Percentiles rank a stretch among this genome's conserved stretches.
Conservation (phyloP, 2,113 vertebrate species). For the Nibea coibor region DNA sequence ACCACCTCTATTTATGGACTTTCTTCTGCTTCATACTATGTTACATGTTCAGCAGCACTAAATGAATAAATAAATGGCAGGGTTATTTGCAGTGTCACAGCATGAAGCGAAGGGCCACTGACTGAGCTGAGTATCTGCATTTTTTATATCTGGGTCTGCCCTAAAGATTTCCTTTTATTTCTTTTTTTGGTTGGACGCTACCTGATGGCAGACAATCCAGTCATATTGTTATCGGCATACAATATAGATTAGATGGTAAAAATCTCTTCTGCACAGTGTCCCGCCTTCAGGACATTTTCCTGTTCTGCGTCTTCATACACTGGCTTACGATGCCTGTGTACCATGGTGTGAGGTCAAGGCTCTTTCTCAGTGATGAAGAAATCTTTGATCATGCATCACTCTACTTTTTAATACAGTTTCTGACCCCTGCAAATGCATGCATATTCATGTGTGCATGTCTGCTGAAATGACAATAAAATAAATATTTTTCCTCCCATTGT, state of each 20-base stretch:
- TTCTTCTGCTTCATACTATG: too few relatives aligned
- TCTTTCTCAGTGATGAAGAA: conserved; percentile 1
- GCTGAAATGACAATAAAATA: not conserved
- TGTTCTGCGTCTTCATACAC: not conserved
- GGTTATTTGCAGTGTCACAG: too few relatives aligned
- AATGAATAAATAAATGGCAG: too few relatives aligned
- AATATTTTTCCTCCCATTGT: not conserved
- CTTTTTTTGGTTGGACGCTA: not conserved
- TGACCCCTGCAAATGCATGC: not conserved
- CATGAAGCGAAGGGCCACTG: too few relatives aligned
- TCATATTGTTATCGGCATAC: not conserved
- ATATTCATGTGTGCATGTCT: not conserved
- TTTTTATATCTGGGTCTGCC: too few relatives aligned
- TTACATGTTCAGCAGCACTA: too few relatives aligned
- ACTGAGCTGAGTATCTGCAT: too few relatives aligned
- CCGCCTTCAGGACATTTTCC: conserved; percentile 35
- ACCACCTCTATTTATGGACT: too few relatives aligned
- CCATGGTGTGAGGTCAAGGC: not conserved
- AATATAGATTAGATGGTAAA: not conserved
- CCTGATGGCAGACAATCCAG: not conserved
- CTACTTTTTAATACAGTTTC: conserved; percentile 22
- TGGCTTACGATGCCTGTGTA: not conserved
- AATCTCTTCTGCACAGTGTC: not conserved
- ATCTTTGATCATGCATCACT: conserved; percentile 18
- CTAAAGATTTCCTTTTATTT: too few relatives aligned